A percentile compares a stretch with the other conserved stretches of the same genome.
Conservation (phyloP, 1,140 invertebrate genomes). For the Drosophila ironensis region DNA sequence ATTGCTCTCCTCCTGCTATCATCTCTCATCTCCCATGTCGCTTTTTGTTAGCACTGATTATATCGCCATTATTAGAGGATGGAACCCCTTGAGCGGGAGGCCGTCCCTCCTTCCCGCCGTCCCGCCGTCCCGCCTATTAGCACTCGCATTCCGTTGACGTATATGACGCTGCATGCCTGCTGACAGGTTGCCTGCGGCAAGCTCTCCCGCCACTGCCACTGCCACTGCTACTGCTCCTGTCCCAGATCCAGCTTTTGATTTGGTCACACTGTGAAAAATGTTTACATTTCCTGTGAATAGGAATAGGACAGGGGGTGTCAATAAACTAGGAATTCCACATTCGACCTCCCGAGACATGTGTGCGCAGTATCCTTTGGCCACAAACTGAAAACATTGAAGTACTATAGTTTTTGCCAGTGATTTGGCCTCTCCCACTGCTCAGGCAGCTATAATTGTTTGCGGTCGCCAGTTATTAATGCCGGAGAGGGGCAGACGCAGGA, state of each 20-base stretch:
- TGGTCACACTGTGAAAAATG: neutral
- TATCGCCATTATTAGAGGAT: conserved; percentile 49
- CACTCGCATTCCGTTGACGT: conserved; percentile 53
- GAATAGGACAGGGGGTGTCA: no score
- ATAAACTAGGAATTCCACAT: no score
- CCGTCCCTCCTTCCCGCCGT: no score
- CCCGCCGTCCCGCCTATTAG: neutral
- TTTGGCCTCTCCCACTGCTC: neutral
- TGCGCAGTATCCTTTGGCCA: no score
- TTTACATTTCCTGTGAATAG: no score
- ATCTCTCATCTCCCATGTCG: conserved; percentile 20
- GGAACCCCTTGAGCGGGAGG: conserved; percentile 1
- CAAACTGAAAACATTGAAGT: no score
- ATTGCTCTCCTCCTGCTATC: neutral
- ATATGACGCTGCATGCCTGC: conserved; percentile 67
- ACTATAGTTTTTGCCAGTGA: conserved; percentile 1
- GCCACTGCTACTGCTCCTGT: neutral
- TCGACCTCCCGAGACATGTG: no score
- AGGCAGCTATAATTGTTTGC: conserved; percentile 56
- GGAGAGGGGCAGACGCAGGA: neutral
- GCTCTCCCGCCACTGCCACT: neutral
- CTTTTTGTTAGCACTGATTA: conserved; percentile 39
- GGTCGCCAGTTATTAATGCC: conserved; percentile 43
- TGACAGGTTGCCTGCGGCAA: conserved; percentile 59
- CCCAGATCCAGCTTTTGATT: neutral